Percentiles rank a stretch among this genome's conserved stretches.
These are phyloP conservation scores for Condylostylus longicornis DNA, from an alignment of 1,140 invertebrate species.

Conservation along the genomic window DNA sequence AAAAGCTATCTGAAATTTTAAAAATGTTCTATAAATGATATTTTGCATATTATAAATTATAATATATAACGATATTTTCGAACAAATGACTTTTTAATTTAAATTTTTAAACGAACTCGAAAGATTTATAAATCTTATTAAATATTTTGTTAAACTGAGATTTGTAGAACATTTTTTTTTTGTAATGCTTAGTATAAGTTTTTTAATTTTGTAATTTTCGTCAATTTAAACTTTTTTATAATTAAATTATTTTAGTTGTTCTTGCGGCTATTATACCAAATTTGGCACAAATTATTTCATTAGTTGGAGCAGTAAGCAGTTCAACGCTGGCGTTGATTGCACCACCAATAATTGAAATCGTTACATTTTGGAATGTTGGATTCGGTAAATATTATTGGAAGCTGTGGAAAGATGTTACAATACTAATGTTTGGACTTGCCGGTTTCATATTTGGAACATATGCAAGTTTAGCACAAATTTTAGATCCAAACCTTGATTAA, in stretches of 20 bases:
- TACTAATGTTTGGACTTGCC: conserved; percentile 55
- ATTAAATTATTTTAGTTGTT: conserved; percentile 44
- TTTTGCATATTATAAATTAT: too few species aligned
- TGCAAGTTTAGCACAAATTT: conserved; percentile 54
- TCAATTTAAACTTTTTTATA: not conserved
- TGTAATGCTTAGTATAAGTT: conserved; percentile 1
- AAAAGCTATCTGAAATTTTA: too few species aligned
- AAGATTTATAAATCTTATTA: too few species aligned
- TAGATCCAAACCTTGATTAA: conserved; percentile 20
- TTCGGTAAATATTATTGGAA: conserved; percentile 44
- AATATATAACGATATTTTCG: too few species aligned
- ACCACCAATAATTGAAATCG: conserved; percentile 79
- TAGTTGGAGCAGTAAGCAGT: conserved; percentile 81
- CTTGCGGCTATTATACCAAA: conserved; percentile 73
- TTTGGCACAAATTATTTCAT: conserved; percentile 74
- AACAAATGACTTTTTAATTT: too few species aligned
- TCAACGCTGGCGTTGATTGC: conserved; percentile 80
- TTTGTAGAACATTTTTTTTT: not conserved
- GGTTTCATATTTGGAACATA: conserved; percentile 69
- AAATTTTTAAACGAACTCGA: too few species aligned
- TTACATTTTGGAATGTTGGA: conserved; percentile 55
- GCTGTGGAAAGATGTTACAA: conserved; percentile 53
- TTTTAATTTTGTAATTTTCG: conserved; percentile 2
- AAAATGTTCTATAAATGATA: too few species aligned
- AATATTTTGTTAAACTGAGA: not conserved